phyloP scores from a whole-genome alignment of 2,113 vertebrate species.

The Anser brachyrhynchus region DNA sequence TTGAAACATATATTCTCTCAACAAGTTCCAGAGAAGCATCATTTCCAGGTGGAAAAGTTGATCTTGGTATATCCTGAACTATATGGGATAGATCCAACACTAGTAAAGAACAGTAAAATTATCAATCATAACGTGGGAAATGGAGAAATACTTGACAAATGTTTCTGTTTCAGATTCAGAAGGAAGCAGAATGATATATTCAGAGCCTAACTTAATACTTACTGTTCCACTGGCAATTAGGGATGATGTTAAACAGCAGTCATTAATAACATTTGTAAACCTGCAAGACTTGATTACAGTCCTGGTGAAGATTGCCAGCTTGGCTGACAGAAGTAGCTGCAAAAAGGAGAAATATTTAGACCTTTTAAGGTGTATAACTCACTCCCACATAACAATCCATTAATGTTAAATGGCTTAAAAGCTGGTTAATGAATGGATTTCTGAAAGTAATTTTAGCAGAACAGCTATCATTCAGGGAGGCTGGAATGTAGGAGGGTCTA shows the following conservation, averaged over 20 bases:
- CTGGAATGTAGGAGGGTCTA: neutral
- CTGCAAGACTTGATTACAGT: constrained; percentile 23
- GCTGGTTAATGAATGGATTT: neutral
- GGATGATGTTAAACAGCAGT: constrained; percentile 34
- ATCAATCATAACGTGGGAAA: constrained; percentile 1
- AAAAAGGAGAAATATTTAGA: constrained; percentile 55
- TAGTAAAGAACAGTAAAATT: constrained; percentile 1
- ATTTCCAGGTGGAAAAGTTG: constrained; percentile 35
- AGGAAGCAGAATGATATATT: constrained; percentile 16
- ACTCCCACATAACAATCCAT: constrained; percentile 5
- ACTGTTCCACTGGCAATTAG: constrained; percentile 28
- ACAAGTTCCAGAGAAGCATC: neutral
- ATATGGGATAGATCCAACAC: neutral
- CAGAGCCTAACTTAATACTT: neutral
- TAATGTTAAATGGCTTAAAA: constrained; percentile 43
- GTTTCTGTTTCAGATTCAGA: constrained; percentile 40
- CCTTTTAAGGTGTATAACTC: neutral
- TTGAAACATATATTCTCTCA: neutral
- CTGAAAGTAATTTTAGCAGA: constrained; percentile 16
- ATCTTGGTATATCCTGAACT: neutral
- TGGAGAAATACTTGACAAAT: neutral
- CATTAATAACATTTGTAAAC: constrained; percentile 32
- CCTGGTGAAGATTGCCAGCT: constrained; percentile 35
- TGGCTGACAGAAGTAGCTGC: constrained; percentile 39
- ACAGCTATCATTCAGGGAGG: neutral